Percentiles rank a stretch among this genome's conserved stretches.
Conservation (phyloP, 2,888 invertebrate species). For the Catocala fraxini region DNA sequence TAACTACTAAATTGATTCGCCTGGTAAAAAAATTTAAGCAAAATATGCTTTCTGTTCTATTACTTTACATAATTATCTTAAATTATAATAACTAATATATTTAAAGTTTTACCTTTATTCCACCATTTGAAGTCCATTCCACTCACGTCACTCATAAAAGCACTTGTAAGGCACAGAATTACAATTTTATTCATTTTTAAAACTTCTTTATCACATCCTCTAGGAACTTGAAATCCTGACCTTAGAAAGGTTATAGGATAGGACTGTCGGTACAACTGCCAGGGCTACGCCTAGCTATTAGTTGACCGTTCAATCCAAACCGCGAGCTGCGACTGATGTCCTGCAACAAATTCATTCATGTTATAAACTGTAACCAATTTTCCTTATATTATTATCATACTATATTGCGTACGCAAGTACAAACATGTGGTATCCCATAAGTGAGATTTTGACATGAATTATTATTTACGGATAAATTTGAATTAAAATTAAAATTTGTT, state of each 20-base stretch:
- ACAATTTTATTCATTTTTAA: conserved; percentile 16
- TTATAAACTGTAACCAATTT: conserved; percentile 23
- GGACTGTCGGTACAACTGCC: conserved; percentile 46
- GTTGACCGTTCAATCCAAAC: conserved; percentile 50
- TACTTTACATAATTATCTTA: not conserved
- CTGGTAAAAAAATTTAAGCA: not conserved
- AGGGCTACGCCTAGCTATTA: conserved; percentile 43
- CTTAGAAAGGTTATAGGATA: conserved; percentile 42
- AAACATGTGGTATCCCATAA: not conserved
- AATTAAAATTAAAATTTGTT: no score
- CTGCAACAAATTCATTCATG: conserved; percentile 10
- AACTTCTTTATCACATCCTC: conserved; percentile 13
- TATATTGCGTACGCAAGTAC: conserved; percentile 4
- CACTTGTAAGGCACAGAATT: conserved; percentile 17
- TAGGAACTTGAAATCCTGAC: conserved; percentile 49
- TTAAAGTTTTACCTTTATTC: conserved; percentile 30
- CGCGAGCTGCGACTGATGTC: conserved; percentile 35
- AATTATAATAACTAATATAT: not conserved
- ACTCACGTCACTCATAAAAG: conserved; percentile 25
- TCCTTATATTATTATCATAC: conserved; percentile 22
- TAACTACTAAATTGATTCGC: no score
- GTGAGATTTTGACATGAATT: no score
- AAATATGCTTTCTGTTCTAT: no score
- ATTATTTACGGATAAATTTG: no score
- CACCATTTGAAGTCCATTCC: conserved; percentile 27